These are phyloP conservation scores for Tiphia femorata DNA, from an alignment of 2,888 invertebrate genomes.

Conservation along the genomic window DNA sequence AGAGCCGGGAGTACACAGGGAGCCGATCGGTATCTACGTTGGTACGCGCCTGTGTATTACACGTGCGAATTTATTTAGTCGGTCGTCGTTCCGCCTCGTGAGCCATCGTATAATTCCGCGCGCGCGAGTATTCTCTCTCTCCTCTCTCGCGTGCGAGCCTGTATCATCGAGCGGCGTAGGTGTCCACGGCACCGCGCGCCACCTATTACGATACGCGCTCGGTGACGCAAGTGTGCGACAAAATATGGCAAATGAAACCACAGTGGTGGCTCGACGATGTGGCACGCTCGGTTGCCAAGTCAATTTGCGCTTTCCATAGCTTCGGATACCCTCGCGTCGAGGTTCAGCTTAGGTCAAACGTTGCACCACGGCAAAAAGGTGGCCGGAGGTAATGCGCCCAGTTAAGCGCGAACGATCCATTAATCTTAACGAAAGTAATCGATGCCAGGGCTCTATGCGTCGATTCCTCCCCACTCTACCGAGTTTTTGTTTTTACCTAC, in stretches of 20 bases:
- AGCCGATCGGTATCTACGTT: too few species aligned
- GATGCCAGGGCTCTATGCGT: neutral
- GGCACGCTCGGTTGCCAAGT: conserved; percentile 12
- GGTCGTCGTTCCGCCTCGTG: neutral
- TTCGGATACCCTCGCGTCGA: too few species aligned
- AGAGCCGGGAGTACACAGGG: neutral
- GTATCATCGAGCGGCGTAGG: too few species aligned
- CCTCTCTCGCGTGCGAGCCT: neutral
- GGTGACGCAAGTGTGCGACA: neutral
- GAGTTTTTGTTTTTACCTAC: too few species aligned
- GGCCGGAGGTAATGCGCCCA: neutral
- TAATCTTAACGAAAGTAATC: conserved; percentile 24
- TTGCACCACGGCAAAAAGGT: conserved; percentile 18
- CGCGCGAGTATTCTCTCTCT: too few species aligned
- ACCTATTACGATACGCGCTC: too few species aligned
- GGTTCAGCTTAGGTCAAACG: conserved; percentile 27
- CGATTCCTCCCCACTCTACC: neutral
- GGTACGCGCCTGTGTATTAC: too few species aligned
- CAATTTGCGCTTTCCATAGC: conserved; percentile 26
- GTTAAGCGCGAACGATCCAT: conserved; percentile 21
- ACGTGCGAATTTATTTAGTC: neutral
- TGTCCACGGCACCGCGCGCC: too few species aligned
- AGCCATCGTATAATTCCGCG: neutral
- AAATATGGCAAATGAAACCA: neutral
- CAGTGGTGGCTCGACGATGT: neutral